Evolutionary conservation across 2,113 vertebrate genomes (phyloP), one percentile per base, ranked within the genome.

Genomic region (Anoplopoma fimbria): DNA sequence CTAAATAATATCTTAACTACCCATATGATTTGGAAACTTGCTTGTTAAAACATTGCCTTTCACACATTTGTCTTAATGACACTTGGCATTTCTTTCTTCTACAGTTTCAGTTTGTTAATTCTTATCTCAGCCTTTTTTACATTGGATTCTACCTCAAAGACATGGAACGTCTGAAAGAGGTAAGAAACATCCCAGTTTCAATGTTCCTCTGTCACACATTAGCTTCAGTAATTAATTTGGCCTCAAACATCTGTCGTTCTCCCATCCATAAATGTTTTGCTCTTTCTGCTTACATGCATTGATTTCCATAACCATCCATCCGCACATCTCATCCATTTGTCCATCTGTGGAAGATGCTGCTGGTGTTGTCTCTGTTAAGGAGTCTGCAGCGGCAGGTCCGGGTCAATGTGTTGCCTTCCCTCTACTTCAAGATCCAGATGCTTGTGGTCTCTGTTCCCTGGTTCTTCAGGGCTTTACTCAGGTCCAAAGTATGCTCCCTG

Each of bases 61-160:
- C 12, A 38, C 29, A 9, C 19, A 33, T 47, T 34, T 21, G 9
- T 51, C 4, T 45, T 15, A 40, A 17, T 67, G 49, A 79, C 55
- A 31, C 23, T 23, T 63, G 49, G 4, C 14, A 1, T 75, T 81
- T 84, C 36, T 73, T 31, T 86, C 55, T 89, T 64, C 87, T 79
- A 0, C 94, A 99, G 98, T 99, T 99, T 95, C 98, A 99, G 94
- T 99, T 99, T 93, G 96, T 99, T 95, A 99, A 99, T 95, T 99
- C 98, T 55, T 99, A 99, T 96, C 96, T 99, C 95, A 99, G 98
- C 95, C 97, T 99, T 96, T 99, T 99, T 96, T 99, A 99, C 95
- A 99, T 99, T 69, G 98, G 98, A 90, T 99, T 99, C 98, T 99
- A 99, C 97, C 98, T 99, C 98, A 99, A 98, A 94, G 98, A 99